Evolutionary conservation across 2,113 vertebrate genomes (phyloP), one percentile per base, ranked within the genome.

Genomic region (Syrrhaptes paradoxus): DNA sequence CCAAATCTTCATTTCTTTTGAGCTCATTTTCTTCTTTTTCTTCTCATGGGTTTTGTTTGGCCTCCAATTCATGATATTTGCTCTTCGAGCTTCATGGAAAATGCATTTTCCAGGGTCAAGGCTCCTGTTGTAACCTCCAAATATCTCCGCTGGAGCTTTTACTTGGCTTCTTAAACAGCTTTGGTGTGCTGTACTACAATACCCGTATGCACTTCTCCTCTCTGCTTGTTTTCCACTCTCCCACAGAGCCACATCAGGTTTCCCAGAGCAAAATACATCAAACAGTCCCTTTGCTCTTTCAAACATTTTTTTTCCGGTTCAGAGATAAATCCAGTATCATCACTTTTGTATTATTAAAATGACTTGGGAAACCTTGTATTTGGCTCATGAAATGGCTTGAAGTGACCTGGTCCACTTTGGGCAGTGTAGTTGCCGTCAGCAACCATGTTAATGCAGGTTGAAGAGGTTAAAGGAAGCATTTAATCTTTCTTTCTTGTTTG

Each of bases 1-100:
- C 9, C 25, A 49, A 58, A 92, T 98, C 97, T 96, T 98, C 97
- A 19, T 99, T 98, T 94, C 97, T 88, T 93, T 93, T 97, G 24
- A 97, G 97, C 45, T 96, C 83, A 81, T 98, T 95, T 46, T 96
- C 96, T 62, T 96, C 66, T 10, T 94, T 45, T 28, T 89, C 78
- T 52, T 92, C 93, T 81, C 61, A 31, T 45, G 51, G 5, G 57
- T 95, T 97, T 96, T 97, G 51, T 90, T 97, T 91, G 83, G 55
- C 7, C 28, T 94, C 32, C 85, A 94, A 82, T 6, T 81, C 41
- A 85, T 55, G 61, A 85, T 89, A 82, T 89, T 96, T 96, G 91
- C 85, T 59, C 87, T 87, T 71, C 62, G 31, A 63, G 19, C 66
- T 96, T 75, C 38, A 88, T 94, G 70, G 66, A 95, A 95, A 96